A percentile compares a stretch with the other conserved stretches of the same genome.
Evolutionary conservation across 2,797 vertebrate species (phyloP).

Genomic region (Leptoclinus maculatus): DNA sequence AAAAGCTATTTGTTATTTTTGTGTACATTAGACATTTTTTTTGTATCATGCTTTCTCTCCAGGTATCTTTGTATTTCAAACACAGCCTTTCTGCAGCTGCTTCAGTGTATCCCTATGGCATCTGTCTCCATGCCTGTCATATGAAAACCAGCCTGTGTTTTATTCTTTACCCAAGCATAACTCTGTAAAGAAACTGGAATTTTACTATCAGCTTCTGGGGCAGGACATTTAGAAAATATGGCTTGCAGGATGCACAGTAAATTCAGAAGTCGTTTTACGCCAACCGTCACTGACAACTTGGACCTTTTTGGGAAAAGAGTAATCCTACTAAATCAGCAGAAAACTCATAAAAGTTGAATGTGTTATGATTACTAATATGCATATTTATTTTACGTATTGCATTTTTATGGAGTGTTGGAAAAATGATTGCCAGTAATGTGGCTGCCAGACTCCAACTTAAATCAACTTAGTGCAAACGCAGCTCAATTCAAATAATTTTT

Average conservation of each 20-base stretch:
- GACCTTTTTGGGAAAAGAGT: conserved; percentile 43
- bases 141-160: conserved; percentile 60
- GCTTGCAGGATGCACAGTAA: conserved; percentile 48
- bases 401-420: conserved; percentile 52
- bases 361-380: conserved; percentile 43
- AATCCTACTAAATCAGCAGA: conserved; percentile 46
- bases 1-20: conserved; percentile 28
- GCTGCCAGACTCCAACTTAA: conserved; percentile 48
- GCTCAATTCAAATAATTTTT: conserved; percentile 55
- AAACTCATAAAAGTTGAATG: conserved; percentile 38
- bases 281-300: conserved; percentile 58
- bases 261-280: conserved; percentile 57
- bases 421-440: conserved; percentile 44
- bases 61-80: conserved; percentile 23
- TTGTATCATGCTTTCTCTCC: conserved; percentile 14
- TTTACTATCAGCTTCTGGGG: conserved; percentile 62
- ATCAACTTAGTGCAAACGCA: conserved; percentile 59
- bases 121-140: conserved; percentile 46
- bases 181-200: conserved; percentile 49
- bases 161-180: conserved; percentile 54
- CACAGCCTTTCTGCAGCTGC: conserved; percentile 43
- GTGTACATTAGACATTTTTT: background rate
- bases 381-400: conserved; percentile 37
- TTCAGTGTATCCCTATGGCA: conserved; percentile 29
- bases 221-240: conserved; percentile 67